Conservation (phyloP, 2,797 vertebrate species). For the Gallinago stenura region DNA sequence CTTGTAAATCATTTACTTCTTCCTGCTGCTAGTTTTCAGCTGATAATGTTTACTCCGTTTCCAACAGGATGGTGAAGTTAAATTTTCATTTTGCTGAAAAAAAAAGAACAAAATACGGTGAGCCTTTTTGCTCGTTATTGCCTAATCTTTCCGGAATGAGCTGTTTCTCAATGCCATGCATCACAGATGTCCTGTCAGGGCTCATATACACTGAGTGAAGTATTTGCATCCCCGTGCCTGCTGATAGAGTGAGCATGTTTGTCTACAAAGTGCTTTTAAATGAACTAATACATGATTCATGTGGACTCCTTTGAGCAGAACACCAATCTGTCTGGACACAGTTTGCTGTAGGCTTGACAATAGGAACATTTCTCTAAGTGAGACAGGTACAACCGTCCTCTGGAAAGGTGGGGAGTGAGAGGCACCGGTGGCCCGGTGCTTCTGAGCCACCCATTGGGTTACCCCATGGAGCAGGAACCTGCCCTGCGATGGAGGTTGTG, state of each 20-base stretch:
- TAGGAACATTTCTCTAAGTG: conserved; percentile 64
- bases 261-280: conserved; percentile 84
- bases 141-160: conserved; percentile 58
- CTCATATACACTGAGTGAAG: conserved; percentile 68
- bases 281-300: conserved; percentile 84
- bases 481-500: not conserved
- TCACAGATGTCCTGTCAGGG: conserved; percentile 74
- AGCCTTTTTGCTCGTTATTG: conserved; percentile 60
- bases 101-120: not conserved
- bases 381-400: not conserved
- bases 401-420: not conserved
- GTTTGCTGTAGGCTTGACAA: conserved; percentile 74
- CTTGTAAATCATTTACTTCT: conserved; percentile 63
- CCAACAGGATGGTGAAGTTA: conserved; percentile 37
- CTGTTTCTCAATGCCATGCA: conserved; percentile 67
- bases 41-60: conserved; percentile 31
- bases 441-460: rapidly evolving
- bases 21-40: conserved; percentile 41
- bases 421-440: rapidly evolving
- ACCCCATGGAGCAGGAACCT: rapidly evolving
- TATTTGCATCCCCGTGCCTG: conserved; percentile 76
- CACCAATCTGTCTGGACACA: conserved; percentile 71
- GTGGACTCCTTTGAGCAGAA: conserved; percentile 75
- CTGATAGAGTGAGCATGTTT: conserved; percentile 81
- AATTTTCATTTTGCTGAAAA: conserved; percentile 65